These are phyloP conservation scores for Digitonthophagus gazella DNA, from an alignment of 2,888 invertebrate genomes.

Conservation along the genomic window DNA sequence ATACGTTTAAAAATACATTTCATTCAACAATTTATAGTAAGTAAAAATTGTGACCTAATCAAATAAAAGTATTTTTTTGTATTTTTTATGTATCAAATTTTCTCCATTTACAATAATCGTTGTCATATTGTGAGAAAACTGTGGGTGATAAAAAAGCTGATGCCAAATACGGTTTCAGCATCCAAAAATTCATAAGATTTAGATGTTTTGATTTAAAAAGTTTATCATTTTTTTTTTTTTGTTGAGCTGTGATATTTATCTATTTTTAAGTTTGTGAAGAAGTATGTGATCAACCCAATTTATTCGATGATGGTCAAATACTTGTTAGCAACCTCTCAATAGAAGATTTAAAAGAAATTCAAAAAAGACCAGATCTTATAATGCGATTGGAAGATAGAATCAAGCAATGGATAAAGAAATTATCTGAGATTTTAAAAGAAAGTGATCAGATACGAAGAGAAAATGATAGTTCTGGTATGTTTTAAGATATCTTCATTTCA, in stretches of 20 bases:
- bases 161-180: too few species aligned
- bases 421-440: slow-evolving; percentile 82
- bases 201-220: background rate
- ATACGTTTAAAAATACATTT: too few species aligned
- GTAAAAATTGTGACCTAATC: too few species aligned
- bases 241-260: background rate
- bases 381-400: slow-evolving; percentile 70
- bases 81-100: too few species aligned
- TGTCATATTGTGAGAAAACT: too few species aligned
- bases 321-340: slow-evolving; percentile 61
- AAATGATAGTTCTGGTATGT: slow-evolving; percentile 71
- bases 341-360: slow-evolving; percentile 69
- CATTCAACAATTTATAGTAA: too few species aligned
- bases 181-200: background rate
- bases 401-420: slow-evolving; percentile 74
- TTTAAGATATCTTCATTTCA: background rate
- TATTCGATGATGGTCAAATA: slow-evolving; percentile 72
- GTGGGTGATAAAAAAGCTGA: too few species aligned
- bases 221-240: too few species aligned
- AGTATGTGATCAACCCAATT: slow-evolving; percentile 73
- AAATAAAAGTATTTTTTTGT: too few species aligned
- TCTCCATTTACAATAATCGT: too few species aligned
- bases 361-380: slow-evolving; percentile 65
- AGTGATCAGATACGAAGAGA: slow-evolving; percentile 90
- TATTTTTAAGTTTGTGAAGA: slow-evolving; percentile 73